These are phyloP conservation scores for Scylla paramamosain DNA, from an alignment of 1,140 invertebrate species.

Conservation along the genomic window DNA sequence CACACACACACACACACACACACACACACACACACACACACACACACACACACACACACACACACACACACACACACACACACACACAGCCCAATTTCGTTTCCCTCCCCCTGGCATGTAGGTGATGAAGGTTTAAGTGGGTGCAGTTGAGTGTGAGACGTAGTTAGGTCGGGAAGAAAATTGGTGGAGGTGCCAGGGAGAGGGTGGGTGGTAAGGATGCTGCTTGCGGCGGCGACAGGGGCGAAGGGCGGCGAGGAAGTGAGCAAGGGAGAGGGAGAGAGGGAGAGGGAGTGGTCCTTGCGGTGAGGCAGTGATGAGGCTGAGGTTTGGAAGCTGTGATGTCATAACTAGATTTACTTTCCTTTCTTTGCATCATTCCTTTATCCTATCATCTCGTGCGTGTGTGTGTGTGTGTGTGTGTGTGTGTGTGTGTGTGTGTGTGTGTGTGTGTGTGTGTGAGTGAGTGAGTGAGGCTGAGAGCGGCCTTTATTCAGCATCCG, in stretches of 20 bases:
- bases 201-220: background rate
- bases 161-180: background rate
- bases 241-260: background rate
- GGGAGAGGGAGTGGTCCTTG: background rate
- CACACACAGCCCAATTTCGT: too few species aligned
- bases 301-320: background rate
- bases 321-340: background rate
- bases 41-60: too few species aligned
- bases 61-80: too few species aligned
- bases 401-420: constrained; percentile 11
- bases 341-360: background rate
- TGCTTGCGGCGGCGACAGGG: background rate
- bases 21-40: too few species aligned
- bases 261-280: background rate
- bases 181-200: background rate
- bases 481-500: too few species aligned
- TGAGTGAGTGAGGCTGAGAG: background rate
- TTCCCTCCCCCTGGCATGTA: too few species aligned
- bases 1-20: too few species aligned
- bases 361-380: background rate
- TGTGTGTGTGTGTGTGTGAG: background rate
- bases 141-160: background rate
- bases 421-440: constrained; percentile 11
- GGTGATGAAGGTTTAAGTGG: background rate
- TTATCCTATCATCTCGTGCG: background rate